phyloP scores from a whole-genome alignment of 2,888 invertebrate genomes.

The Myopa testacea region DNA sequence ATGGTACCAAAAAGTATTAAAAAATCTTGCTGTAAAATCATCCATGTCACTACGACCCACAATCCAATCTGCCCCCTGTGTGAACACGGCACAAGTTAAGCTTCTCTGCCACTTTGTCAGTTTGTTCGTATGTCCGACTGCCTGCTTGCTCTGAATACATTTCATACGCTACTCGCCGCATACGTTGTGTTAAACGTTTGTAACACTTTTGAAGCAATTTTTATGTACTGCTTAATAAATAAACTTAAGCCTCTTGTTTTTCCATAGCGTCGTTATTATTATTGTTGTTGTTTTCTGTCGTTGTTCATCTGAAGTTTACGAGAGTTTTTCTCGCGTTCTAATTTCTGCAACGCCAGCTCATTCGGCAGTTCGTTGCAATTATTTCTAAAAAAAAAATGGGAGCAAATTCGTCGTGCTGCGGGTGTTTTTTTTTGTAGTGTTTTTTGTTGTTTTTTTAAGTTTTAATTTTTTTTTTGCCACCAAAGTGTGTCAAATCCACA shows the following conservation, averaged over 20 bases:
- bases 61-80: no score
- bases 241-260: neutral
- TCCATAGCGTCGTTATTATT: conserved; percentile 2
- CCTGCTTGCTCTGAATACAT: neutral
- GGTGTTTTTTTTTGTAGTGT: neutral
- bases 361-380: conserved; percentile 7
- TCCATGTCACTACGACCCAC: no score
- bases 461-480: neutral
- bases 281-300: neutral
- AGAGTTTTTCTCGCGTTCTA: conserved; percentile 33
- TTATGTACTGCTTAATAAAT: conserved; percentile 10
- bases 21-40: no score
- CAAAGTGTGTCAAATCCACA: conserved; percentile 19
- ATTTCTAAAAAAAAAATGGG: conserved; percentile 7
- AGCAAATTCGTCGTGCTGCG: conserved; percentile 2
- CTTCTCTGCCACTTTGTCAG: no score
- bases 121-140: no score
- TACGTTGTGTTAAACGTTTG: neutral
- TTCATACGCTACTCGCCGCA: neutral
- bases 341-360: conserved; percentile 11
- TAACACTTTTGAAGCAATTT: conserved; percentile 15
- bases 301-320: neutral
- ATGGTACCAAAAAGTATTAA: no score
- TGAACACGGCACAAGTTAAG: no score
- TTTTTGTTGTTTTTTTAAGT: neutral